Base-by-base conservation (phyloP, 1,140 invertebrate species). In the Oryctes rhinoceros region DNA sequence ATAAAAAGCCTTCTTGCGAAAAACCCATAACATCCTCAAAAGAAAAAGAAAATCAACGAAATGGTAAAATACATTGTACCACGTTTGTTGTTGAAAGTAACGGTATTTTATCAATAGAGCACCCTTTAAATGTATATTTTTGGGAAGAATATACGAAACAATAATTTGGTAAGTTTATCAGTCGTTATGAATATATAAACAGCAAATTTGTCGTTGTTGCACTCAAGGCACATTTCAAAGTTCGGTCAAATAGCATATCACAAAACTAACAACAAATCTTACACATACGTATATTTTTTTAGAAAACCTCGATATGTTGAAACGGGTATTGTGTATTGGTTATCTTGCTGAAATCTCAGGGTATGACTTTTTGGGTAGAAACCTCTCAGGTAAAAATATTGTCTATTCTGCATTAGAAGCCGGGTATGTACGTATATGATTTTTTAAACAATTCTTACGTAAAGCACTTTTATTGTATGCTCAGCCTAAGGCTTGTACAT, bases 331-430 rank as follows among this genome's bases (percentile, higher is more conserved):
- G 20, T 71, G 13, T 71, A 30, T 30, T 71, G 39, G 37, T 74
- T 37, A 39, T 24, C 75, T 76, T 76, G 75, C 75, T 76, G 18
- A 76, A 44, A 49, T 76, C 75, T 76, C 75, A 76, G 75, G 75
- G 75, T 76, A 76, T 76, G 18, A 76, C 65, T 15, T 18, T 62
- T 71, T 76, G 75, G 44, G 44, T 48, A 48, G 47, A 49, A 48
- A 71, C 65, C 65, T 49, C 75, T 76, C 75, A 76, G 75, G 75
- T 76, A 76, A 24, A 47, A 30, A 18, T 74, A 24, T 15, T 76
- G 13, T 18, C 24, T 71, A 35, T 71, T 71, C 20, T 71, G 35
- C 18, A 71, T 6, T 59, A n/a, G 6, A 2, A 71, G 15, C 10
- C 53, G 13, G n/a, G n/a, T 59, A 35, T 74, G 30, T 37, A 39